Conservation (phyloP, 2,888 invertebrate species). For the Drosophila quasianomalipes region DNA sequence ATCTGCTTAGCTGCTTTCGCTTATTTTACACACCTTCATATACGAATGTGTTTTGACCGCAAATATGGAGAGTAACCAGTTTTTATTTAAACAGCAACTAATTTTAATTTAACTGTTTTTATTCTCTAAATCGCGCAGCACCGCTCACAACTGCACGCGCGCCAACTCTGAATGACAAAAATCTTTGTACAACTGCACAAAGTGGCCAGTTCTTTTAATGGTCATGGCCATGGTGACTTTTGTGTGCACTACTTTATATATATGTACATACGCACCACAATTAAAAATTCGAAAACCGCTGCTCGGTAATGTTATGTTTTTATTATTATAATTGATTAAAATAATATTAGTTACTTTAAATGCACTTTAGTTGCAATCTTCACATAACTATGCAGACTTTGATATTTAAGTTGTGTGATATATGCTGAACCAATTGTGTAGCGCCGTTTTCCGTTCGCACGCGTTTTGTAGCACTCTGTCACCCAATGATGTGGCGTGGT, state of each 20-base stretch:
- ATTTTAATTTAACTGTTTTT: constrained; percentile 60
- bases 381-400: background rate
- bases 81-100: constrained; percentile 33
- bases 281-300: background rate
- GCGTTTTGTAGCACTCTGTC: constrained; percentile 60
- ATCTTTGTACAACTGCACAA: constrained; percentile 47
- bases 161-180: constrained; percentile 74
- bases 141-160: constrained; percentile 71
- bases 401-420: constrained; percentile 13
- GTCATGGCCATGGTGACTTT: constrained; percentile 18
- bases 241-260: constrained; percentile 25
- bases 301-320: background rate
- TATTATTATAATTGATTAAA: background rate
- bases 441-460: constrained; percentile 68
- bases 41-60: constrained; percentile 31
- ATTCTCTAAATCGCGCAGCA: constrained; percentile 54
- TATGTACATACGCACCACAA: background rate
- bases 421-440: constrained; percentile 46
- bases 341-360: background rate
- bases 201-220: constrained; percentile 52
- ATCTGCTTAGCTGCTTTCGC: background rate
- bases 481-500: constrained; percentile 61
- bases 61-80: constrained; percentile 26
- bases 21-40: constrained; percentile 69
- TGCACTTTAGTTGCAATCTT: background rate